phyloP scores from a whole-genome alignment of 2,797 vertebrate species.

The Hydrophis major region DNA sequence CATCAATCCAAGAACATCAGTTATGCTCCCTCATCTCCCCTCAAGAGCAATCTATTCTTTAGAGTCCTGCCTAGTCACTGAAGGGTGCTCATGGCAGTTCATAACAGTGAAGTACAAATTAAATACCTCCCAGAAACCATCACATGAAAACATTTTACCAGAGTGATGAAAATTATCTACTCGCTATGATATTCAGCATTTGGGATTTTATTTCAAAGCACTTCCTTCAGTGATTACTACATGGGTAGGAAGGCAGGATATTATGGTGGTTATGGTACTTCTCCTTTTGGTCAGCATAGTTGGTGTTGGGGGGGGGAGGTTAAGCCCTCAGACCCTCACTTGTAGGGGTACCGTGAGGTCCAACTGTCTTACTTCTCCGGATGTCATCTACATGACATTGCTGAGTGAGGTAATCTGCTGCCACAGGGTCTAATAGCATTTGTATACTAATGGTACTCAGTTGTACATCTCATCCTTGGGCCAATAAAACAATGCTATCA shows the following conservation, averaged over 20 bases:
- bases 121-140: neutral
- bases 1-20: neutral
- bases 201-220: neutral
- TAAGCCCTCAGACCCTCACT: neutral
- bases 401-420: neutral
- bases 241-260: neutral
- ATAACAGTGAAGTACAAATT: neutral
- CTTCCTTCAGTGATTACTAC: neutral
- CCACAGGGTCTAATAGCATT: neutral
- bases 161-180: neutral
- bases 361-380: neutral
- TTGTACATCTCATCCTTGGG: neutral
- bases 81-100: neutral
- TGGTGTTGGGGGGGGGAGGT: neutral
- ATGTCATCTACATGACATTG: neutral
- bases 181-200: neutral
- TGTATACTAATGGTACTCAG: neutral
- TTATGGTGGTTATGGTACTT: neutral
- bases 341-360: neutral
- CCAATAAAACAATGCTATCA: neutral
- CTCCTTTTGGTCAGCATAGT: neutral
- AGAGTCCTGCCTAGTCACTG: neutral
- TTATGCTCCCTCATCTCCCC: neutral
- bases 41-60: neutral
- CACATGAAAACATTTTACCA: neutral